Evolutionary conservation across 2,113 vertebrate species (phyloP).

Genomic region (Rallus limicola): DNA sequence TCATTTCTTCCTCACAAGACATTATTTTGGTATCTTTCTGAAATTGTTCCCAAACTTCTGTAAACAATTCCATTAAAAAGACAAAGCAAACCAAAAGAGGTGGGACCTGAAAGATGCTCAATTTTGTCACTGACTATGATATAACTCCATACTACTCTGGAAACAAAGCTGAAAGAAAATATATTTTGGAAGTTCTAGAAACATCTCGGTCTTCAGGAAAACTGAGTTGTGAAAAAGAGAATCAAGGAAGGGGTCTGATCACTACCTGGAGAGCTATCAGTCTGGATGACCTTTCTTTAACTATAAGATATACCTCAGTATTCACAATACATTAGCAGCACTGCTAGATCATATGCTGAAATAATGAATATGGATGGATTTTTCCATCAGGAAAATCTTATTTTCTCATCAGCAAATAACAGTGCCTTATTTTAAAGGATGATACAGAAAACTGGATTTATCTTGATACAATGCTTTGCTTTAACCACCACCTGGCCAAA

Average conservation of each 20-base stretch:
- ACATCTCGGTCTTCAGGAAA: background rate
- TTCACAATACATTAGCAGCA: background rate
- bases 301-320: background rate
- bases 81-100: background rate
- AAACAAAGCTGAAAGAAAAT: background rate
- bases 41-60: background rate
- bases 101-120: background rate
- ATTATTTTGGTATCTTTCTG: background rate
- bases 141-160: background rate
- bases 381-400: conserved; percentile 39
- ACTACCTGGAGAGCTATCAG: background rate
- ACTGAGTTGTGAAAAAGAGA: background rate
- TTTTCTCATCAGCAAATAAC: conserved; percentile 32
- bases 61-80: background rate
- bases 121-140: background rate
- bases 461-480: background rate
- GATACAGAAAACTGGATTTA: conserved; percentile 9
- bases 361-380: background rate
- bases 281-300: background rate
- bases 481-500: background rate
- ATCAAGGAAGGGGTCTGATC: background rate
- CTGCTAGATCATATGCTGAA: background rate
- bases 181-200: background rate
- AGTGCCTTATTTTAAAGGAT: background rate
- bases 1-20: background rate